phyloP scores from a whole-genome alignment of 2,797 vertebrate genomes.

The Muraenolepis orangiensis region DNA sequence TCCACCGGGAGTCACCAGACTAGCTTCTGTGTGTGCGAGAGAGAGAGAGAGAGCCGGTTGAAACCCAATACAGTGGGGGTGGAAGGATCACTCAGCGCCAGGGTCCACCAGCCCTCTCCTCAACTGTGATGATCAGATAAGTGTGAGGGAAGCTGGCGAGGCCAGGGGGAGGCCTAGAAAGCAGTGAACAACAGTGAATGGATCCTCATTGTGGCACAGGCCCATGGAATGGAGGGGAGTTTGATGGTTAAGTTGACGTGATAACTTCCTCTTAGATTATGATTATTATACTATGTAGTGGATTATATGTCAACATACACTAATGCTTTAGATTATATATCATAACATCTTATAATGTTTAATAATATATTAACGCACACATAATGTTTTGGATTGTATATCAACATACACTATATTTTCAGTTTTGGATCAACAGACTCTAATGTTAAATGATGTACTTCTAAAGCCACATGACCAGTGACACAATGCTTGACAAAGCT shows the following conservation, averaged over 20 bases:
- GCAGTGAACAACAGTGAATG: neutral
- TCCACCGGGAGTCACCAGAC: neutral
- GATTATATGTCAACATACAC: neutral
- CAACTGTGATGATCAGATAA: neutral
- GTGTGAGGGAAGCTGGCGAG: neutral
- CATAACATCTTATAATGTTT: too few relatives aligned
- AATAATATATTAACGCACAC: too few relatives aligned
- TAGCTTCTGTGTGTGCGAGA: neutral
- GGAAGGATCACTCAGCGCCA: slow-evolving; percentile 12
- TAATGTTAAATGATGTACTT: neutral
- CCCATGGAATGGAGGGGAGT: neutral
- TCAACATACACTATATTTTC: neutral
- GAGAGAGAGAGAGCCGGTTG: neutral
- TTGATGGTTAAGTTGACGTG: neutral
- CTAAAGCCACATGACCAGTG: neutral
- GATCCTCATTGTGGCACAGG: neutral
- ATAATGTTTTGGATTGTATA: neutral
- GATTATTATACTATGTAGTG: neutral
- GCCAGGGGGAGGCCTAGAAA: neutral
- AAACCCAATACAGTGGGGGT: neutral
- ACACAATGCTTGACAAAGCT: neutral
- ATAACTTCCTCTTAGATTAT: neutral
- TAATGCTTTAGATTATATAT: neutral
- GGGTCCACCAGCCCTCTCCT: neutral
- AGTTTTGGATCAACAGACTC: too few relatives aligned